Base-by-base conservation (phyloP, 2,888 invertebrate species). In the Pristionchus mayeri region DNA sequence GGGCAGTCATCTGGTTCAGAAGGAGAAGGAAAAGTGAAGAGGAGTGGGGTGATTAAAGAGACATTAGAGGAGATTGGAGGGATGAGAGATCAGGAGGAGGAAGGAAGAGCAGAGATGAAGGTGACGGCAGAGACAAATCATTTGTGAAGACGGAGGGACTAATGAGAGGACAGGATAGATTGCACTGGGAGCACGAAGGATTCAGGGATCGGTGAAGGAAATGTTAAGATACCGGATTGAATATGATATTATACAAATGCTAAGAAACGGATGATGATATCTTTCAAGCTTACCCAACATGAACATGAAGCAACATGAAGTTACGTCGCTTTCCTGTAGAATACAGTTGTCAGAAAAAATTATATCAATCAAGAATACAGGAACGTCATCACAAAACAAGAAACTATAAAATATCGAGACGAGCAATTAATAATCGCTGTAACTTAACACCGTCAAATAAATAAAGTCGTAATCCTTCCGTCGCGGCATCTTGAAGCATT, bases 11-110 rank as follows among this genome's bases (percentile, higher is more conserved):
- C 54, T 52, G 78, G 50, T 50, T 52, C 52, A 78, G 78, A 71
- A 71, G 71, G n/a, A 71, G 40, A 40, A 78, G 50, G 78, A 78
- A 52, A 34, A 78, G 78, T 52, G 78, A 78, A 34, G 78, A 50
- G 54, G 40, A 52, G 54, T 34, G 21, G 80, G 57, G 57, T 44
- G 60, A 80, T 80, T 57, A 57, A 57, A 78, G 50, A 78, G 76
- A 78, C 76, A 78, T 78, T 50, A 18, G 76, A 18, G 76, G 27
- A 30, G 40, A 52, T 40, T 40, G 27, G 54, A 34, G 24, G 54
- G 57, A 30, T 37, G 80, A 60, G 24, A 40, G 80, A 24, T 30
- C 7, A 54, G 11, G 79, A 78, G 44, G n/a, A 48, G 52, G 60
- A 21, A 50, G n/a, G 21, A 18, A 40, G 80, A 57, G 57, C 11